Evolutionary conservation across 2,113 vertebrate species (phyloP).

Genomic region (Scalopus aquaticus): DNA sequence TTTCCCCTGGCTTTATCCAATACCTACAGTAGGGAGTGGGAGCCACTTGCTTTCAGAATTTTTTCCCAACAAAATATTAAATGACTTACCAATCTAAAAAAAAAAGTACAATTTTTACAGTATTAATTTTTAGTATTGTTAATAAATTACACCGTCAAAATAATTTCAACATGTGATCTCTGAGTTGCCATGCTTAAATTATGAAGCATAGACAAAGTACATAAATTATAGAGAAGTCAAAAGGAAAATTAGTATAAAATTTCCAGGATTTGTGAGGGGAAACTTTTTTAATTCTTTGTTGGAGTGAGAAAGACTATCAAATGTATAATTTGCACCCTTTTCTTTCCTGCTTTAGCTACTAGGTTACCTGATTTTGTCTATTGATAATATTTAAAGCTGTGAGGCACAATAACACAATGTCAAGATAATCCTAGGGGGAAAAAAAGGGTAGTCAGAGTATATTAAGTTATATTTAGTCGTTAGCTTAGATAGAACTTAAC

Average conservation of each 20-base stretch:
- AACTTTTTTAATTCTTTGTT: neutral
- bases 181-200: neutral
- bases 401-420: neutral
- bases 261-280: neutral
- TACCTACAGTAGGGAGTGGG: neutral
- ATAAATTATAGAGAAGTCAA: neutral
- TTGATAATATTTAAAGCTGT: neutral
- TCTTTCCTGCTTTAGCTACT: neutral
- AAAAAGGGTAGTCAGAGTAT: neutral
- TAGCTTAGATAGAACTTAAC: neutral
- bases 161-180: neutral
- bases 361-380: neutral
- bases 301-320: neutral
- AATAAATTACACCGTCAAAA: slow-evolving; percentile 14
- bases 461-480: neutral
- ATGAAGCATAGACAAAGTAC: neutral
- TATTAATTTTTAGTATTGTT: slow-evolving; percentile 17
- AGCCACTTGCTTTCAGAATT: neutral
- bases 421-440: neutral
- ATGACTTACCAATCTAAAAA: neutral
- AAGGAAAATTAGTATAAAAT: neutral
- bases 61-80: slow-evolving; percentile 1
- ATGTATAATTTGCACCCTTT: neutral
- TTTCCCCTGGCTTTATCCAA: neutral
- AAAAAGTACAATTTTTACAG: neutral